phyloP scores from a whole-genome alignment of 2,113 vertebrate species.

The Cinclus cinclus region DNA sequence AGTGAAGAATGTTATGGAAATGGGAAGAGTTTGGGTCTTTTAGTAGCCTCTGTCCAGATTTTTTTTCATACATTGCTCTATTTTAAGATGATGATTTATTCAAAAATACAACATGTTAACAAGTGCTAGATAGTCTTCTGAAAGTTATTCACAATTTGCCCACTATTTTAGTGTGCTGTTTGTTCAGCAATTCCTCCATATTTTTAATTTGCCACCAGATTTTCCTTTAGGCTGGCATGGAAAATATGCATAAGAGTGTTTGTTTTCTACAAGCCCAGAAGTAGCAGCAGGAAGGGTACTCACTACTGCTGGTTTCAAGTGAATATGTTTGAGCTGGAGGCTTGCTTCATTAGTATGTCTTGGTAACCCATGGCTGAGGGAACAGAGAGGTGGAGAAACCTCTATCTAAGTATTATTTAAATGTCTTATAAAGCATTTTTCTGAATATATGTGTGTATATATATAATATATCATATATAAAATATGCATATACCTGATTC shows the following conservation, averaged over 20 bases:
- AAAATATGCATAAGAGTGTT: background rate
- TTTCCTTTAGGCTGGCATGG: background rate
- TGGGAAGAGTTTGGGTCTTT: background rate
- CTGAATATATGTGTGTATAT: background rate
- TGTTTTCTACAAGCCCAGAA: background rate
- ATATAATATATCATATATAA: background rate
- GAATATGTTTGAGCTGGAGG: background rate
- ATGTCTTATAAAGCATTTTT: background rate
- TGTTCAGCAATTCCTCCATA: background rate
- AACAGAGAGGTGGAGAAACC: background rate
- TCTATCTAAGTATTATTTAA: background rate
- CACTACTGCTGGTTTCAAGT: background rate
- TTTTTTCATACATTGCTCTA: background rate
- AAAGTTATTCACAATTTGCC: background rate
- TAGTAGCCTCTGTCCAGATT: background rate
- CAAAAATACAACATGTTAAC: background rate
- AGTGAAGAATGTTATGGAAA: background rate
- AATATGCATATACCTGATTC: background rate
- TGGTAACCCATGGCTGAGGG: background rate
- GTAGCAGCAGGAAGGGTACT: background rate
- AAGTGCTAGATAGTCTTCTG: background rate
- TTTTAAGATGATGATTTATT: background rate
- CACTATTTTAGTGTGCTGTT: background rate
- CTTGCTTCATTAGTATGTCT: background rate
- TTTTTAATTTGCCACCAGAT: background rate